Evolutionary conservation across 2,888 invertebrate species (phyloP), one percentile per base, ranked within the genome.

Genomic region (Malthinus seriepunctatus): DNA sequence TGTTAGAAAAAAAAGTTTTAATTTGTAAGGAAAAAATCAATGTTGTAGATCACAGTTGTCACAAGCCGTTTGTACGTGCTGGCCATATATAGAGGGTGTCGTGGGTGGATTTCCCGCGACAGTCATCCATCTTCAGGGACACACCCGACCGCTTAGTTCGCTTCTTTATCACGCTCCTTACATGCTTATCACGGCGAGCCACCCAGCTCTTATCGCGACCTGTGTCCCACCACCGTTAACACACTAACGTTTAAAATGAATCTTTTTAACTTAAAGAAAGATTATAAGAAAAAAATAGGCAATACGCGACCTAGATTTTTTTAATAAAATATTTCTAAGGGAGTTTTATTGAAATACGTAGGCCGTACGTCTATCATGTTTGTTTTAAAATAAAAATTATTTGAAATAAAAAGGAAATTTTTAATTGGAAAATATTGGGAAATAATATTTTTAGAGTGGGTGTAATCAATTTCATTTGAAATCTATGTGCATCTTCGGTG

Each of bases 81-180:
- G 67, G 60, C 76, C 75, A 76, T 76, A 66, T 64, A 63, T 57
- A 64, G 66, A 71, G 63, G 69, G 69, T 64, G 68, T 67, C 69
- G 73, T 73, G 73, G 76, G 76, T 78, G 78, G 75, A 78, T 78
- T 78, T 78, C 78, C 78, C 78, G 76, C 76, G 78, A 78, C 78
- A 77, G 77, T 73, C 71, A 78, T 78, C 76, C 77, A 78, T 78
- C 78, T 78, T 78, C 71, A 73, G 77, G 74, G 77, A 77, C 78
- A 78, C 76, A 74, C 78, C 77, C 75, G 73, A 72, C 71, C 76
- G 77, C 76, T 78, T 78, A 76, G 67, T 67, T 67, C 63, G 62
- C 68, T 71, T 75, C 70, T 73, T 76, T 76, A 76, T 77, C 76
- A 72, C 73, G 72, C 73, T 70, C 65, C 75, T 78, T 74, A 76